Evolutionary conservation across 2,113 vertebrate genomes (phyloP).

Genomic region (Heloderma charlesbogerti): DNA sequence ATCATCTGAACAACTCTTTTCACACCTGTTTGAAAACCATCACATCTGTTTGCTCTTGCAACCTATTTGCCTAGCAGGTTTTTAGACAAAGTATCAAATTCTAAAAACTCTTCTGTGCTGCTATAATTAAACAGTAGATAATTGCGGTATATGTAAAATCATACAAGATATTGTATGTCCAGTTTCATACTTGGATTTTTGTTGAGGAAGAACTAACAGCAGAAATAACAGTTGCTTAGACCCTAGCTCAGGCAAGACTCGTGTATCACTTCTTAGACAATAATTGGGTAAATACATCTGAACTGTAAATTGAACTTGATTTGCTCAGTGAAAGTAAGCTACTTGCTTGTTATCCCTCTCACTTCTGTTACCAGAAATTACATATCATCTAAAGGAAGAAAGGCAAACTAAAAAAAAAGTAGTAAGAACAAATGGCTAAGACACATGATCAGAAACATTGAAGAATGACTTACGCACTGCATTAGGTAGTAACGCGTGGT

Average conservation of each 20-base stretch:
- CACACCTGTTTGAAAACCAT: rapidly evolving
- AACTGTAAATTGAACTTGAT: slow-evolving; percentile 3
- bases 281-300: neutral
- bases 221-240: slow-evolving; percentile 58
- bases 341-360: neutral
- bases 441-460: neutral
- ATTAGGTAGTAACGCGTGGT: neutral
- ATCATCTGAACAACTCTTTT: neutral
- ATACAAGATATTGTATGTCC: slow-evolving; percentile 42
- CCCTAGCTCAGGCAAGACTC: slow-evolving; percentile 42
- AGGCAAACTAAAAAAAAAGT: neutral
- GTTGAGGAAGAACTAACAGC: slow-evolving; percentile 36
- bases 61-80: neutral
- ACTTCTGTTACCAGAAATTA: neutral
- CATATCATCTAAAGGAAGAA: neutral
- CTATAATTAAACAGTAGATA: neutral
- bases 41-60: neutral
- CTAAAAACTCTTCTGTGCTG: neutral
- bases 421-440: slow-evolving; percentile 19
- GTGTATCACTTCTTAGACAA: slow-evolving; percentile 22
- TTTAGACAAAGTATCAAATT: slow-evolving; percentile 1
- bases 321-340: slow-evolving; percentile 3
- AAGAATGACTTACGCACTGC: neutral
- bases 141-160: neutral
- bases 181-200: slow-evolving; percentile 50